Evolutionary conservation across 2,888 invertebrate genomes (phyloP).

Genomic region (Lomographa bimaculata): DNA sequence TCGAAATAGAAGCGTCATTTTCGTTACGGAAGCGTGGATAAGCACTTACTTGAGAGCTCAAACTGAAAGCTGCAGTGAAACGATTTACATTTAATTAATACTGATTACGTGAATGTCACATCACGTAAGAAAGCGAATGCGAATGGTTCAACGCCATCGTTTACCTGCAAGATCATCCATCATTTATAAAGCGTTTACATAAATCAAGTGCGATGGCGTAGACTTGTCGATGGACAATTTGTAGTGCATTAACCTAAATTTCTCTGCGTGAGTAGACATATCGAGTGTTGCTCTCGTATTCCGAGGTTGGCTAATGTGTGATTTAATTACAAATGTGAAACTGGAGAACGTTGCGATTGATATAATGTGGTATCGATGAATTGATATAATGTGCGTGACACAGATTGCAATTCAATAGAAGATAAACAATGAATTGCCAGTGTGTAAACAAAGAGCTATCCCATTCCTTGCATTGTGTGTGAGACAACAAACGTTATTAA

Average conservation of each 20-base stretch:
- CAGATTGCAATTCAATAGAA: conserved; percentile 22
- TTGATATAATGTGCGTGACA: conserved; percentile 15
- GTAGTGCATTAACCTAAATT: conserved; percentile 39
- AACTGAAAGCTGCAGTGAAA: conserved; percentile 15
- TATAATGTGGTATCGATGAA: conserved; percentile 4
- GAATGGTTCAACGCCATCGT: conserved; percentile 31
- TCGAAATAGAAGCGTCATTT: conserved; percentile 41
- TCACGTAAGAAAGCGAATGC: conserved; percentile 62
- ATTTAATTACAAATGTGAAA: conserved; percentile 26
- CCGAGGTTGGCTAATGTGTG: conserved; percentile 17
- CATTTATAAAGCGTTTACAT: conserved; percentile 36
- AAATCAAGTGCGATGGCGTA: conserved; percentile 27
- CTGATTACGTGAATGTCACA: conserved; percentile 30
- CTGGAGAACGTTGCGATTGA: conserved; percentile 18
- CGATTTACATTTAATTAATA: conserved; percentile 12
- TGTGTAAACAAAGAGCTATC: too few species aligned
- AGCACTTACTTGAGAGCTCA: conserved; percentile 12
- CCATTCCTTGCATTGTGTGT: too few species aligned
- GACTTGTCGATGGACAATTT: conserved; percentile 20
- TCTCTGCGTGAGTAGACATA: conserved; percentile 25
- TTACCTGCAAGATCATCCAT: conserved; percentile 38
- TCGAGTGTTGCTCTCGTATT: conserved; percentile 26
- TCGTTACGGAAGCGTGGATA: conserved; percentile 35
- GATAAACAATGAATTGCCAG: neutral
- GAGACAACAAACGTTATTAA: neutral